Evolutionary conservation across 2,113 vertebrate species (phyloP), one percentile per base, ranked within the genome.

Genomic region (Platysteira castanea): DNA sequence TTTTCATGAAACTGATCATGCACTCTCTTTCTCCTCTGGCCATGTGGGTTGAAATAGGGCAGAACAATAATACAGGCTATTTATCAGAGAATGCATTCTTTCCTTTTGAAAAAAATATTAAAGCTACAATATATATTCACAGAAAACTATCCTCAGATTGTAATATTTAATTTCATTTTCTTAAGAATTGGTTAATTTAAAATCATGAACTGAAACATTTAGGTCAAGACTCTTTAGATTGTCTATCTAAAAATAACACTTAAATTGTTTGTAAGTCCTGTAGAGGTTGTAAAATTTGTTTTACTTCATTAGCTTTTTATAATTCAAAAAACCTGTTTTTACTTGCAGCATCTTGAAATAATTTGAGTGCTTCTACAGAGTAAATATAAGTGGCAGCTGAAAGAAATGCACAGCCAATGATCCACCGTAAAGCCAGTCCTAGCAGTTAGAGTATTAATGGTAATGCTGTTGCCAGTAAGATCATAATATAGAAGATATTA

Each of bases 1-100:
- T 92, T 96, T 95, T 88, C 15, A 91, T 65, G 56, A 77, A 93
- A 90, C 78, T 73, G 79, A 68, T 96, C 84, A 44, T 80, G 50
- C 50, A 54, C 47, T n/a, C 35, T 90, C 31, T 35, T 88, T 91
- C 56, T 87, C 78, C 76, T 68, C 63, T 70, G 74, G 59, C 54
- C 65, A 49, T 30, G n/a, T 22, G 78, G 30, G 63, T 78, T 88
- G 69, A 96, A 97, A 93, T 56, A 84, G 3, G 41, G 81, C 9
- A 28, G 44, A 79, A 76, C 47, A 88, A 75, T 53, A 75, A 67
- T 39, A 83, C 7, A 87, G 71, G 35, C 57, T 90, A 79, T 85
- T 95, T 95, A 71, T 39, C 52, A 90, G 41, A 70, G 16, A 96
- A 76, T 64, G 39, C 4, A 61, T 46, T 85, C 50, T 64, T 49